Evolutionary conservation across 2,113 vertebrate species (phyloP).

Genomic region (Neodon shergylaensis): DNA sequence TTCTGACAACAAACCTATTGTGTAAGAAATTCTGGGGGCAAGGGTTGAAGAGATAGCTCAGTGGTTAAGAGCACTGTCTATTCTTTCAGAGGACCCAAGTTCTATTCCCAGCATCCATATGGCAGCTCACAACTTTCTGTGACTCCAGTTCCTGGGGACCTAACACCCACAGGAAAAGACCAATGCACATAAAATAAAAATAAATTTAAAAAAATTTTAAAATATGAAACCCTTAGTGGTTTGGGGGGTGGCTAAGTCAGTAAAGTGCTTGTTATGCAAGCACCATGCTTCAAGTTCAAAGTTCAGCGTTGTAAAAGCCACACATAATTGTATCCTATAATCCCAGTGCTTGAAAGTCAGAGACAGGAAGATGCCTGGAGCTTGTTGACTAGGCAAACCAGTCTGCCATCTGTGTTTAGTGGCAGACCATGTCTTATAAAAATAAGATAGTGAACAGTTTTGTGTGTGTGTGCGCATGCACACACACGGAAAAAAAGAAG

Average conservation of each 20-base stretch:
- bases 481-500: not conserved
- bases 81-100: too few species aligned
- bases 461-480: too few species aligned
- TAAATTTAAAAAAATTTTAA: too few species aligned
- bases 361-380: not conserved
- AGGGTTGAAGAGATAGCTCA: too few species aligned
- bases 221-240: not conserved
- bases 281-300: not conserved
- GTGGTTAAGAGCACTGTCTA: too few species aligned
- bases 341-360: too few species aligned
- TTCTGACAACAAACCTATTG: not conserved
- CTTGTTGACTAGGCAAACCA: not conserved
- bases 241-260: not conserved
- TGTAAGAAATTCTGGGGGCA: not conserved
- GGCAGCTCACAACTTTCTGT: too few species aligned
- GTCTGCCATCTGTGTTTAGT: not conserved
- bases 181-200: too few species aligned
- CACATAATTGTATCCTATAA: not conserved
- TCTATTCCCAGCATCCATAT: too few species aligned
- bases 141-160: too few species aligned
- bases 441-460: not conserved
- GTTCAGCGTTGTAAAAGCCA: not conserved
- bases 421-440: not conserved
- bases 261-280: not conserved
- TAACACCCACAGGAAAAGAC: too few species aligned